phyloP scores from a whole-genome alignment of 2,797 vertebrate species.

The Ctenopoma kingsleyae region DNA sequence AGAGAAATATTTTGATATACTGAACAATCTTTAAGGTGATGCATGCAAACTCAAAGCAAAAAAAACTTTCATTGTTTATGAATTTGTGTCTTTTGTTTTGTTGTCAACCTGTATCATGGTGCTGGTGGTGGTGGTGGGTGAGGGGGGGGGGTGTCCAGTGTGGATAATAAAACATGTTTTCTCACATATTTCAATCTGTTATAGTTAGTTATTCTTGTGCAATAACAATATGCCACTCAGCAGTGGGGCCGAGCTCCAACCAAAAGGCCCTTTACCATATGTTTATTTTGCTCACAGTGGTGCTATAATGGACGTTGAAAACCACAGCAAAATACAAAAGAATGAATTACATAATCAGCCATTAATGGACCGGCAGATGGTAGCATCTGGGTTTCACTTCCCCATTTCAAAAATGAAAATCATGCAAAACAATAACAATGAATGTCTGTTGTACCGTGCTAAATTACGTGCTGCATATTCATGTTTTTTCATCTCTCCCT shows the following conservation, averaged over 20 bases:
- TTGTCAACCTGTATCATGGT: not conserved
- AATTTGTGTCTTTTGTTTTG: not conserved
- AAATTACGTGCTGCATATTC: not conserved
- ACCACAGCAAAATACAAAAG: slow-evolving; percentile 25
- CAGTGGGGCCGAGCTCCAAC: too few species aligned
- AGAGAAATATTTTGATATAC: slow-evolving; percentile 45
- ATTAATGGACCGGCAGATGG: slow-evolving; percentile 62
- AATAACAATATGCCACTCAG: too few species aligned
- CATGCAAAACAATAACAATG: slow-evolving; percentile 5
- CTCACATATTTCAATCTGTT: slow-evolving; percentile 9
- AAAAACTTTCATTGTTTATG: not conserved
- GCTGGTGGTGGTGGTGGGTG: too few species aligned
- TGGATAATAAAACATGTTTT: slow-evolving; percentile 61
- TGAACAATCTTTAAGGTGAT: slow-evolving; percentile 43
- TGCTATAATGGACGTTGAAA: slow-evolving; percentile 9
- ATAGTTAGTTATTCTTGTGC: not conserved
- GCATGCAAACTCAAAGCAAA: slow-evolving; percentile 14
- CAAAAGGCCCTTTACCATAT: not conserved
- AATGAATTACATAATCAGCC: slow-evolving; percentile 50
- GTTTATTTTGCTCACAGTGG: not conserved
- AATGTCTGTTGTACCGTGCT: not conserved
- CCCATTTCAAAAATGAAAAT: slow-evolving; percentile 19
- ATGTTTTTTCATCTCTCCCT: not conserved
- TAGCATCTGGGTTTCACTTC: slow-evolving; percentile 64
- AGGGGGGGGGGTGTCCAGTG: not conserved